Percentiles rank a stretch among this genome's conserved stretches.
phyloP scores from a whole-genome alignment of 2,113 vertebrate species.

The Tichodroma muraria region DNA sequence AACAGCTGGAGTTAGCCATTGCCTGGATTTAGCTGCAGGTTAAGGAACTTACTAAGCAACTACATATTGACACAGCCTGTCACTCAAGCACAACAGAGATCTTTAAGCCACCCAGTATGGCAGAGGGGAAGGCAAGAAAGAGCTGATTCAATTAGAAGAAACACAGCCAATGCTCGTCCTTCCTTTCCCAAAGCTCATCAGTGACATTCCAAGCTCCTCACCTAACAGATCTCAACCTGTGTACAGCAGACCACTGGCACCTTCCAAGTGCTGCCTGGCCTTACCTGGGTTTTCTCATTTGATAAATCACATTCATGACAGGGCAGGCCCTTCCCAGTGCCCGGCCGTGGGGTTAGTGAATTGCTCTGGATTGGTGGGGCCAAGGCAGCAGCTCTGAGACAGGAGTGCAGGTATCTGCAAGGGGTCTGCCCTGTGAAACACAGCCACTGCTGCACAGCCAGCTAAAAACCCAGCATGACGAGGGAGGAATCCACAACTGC shows the following conservation, averaged over 20 bases:
- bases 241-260: background rate
- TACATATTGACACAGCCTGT: conserved; percentile 24
- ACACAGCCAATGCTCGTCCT: background rate
- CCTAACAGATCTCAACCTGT: background rate
- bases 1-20: conserved; percentile 38
- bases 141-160: conserved; percentile 2
- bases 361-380: background rate
- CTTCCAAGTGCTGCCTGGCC: background rate
- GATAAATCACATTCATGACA: background rate
- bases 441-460: background rate
- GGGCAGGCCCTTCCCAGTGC: background rate
- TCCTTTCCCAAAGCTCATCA: background rate
- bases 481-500: background rate
- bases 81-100: conserved; percentile 48
- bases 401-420: background rate
- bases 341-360: background rate
- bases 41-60: conserved; percentile 37
- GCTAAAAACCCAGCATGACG: background rate
- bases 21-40: conserved; percentile 35
- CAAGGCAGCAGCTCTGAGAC: background rate
- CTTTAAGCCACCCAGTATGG: background rate
- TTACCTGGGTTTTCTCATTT: background rate
- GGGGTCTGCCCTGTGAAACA: background rate
- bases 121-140: background rate
- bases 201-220: background rate